Base-by-base conservation (phyloP, 2,888 invertebrate genomes). In the Tetanocera ferruginea region DNA sequence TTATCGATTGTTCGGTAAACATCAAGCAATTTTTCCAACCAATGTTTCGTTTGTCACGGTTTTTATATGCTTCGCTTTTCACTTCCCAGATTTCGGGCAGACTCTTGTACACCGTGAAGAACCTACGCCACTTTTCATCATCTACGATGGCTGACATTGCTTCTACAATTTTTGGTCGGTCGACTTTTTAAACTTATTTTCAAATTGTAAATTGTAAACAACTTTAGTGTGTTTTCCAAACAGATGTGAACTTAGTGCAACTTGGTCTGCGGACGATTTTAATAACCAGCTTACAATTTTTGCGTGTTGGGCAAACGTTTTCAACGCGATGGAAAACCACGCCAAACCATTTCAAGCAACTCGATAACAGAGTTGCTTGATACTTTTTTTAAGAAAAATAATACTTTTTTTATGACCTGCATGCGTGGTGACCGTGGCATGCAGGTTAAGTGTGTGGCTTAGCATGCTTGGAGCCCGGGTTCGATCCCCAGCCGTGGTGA, bases 1-100 rank as follows among this genome's bases (percentile, higher is more conserved):
- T 19, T 37, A 72, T 77, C 79, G 14, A 79, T 74, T 49, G 57
- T 57, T 52, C 49, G 66, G 23, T 64, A 77, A 6, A 67, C 76
- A 0, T 55, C 55, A 11, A 79, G 31, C 14, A 79, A 28, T 8
- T 19, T 67, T 14, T 76, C 23, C 64, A 79, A 2, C 62, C 73
- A 3, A 19, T 43, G 17, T 31, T 57, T 52, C 71, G 72, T n/a
- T 52, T 64, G 5, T 19, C 5, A 1, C 23, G 51, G 57, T 74
- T 55, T 37, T 55, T 71, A 55, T 79, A 74, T 49, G 52, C 55
- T 5, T 77, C 67, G 57, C 31, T 64, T 31, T 69, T 74, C 9
- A 73, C 23, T 14, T 76, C 8, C 79, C 79, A 79, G 3, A 77
- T 52, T 37, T 55, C 67, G 0, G 76, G 64, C 4, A 74, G 28